Evolutionary conservation across 2,888 invertebrate species (phyloP).

Genomic region (Rhogogaster chlorosoma): DNA sequence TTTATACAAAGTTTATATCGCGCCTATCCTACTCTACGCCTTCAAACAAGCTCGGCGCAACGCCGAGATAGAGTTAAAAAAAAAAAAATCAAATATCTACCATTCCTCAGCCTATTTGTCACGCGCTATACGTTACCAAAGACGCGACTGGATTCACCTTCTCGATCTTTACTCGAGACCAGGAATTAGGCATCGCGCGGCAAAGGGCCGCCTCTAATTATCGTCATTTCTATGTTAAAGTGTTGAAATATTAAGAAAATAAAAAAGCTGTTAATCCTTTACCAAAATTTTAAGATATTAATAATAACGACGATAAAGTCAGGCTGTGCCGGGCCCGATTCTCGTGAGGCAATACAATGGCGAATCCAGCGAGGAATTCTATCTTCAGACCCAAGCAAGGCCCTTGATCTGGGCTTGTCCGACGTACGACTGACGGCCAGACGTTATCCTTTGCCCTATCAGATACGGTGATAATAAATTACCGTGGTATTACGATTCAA

Average conservation of each 20-base stretch:
- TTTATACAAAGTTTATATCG: neutral
- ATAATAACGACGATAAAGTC: neutral
- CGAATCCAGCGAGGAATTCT: neutral
- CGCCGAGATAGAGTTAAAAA: neutral
- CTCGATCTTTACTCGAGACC: neutral
- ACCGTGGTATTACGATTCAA: conserved; percentile 52
- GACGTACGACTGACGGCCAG: conserved; percentile 33
- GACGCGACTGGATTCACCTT: neutral
- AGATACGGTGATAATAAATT: conserved; percentile 48
- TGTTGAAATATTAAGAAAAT: neutral
- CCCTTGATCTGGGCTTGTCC: neutral
- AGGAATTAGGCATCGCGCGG: neutral
- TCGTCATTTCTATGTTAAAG: neutral
- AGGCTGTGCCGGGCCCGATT: neutral
- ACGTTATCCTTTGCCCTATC: conserved; percentile 45
- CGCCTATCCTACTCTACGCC: neutral
- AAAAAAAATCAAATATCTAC: conserved; percentile 47
- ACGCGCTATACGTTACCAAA: conserved; percentile 38
- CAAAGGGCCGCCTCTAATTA: conserved; percentile 14
- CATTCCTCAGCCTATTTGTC: conserved; percentile 46
- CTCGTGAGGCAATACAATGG: conserved; percentile 11
- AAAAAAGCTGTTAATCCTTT: neutral
- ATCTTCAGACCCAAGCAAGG: neutral
- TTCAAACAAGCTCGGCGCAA: neutral
- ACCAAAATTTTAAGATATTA: neutral